Evolutionary conservation across 2,113 vertebrate species (phyloP).

Genomic region (Daphoenositta chrysoptera): DNA sequence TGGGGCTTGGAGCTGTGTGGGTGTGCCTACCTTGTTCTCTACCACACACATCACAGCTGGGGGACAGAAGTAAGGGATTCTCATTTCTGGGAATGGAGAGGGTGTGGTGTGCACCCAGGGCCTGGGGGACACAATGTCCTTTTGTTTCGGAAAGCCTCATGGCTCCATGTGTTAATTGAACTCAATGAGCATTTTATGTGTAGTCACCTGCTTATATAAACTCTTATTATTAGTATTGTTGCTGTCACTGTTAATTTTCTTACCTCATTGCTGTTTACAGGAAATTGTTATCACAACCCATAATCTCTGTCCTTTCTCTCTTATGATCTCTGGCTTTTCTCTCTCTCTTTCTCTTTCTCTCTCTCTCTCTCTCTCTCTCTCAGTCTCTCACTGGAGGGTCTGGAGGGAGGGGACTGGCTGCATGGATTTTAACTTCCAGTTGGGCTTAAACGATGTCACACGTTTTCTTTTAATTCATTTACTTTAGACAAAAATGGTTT

Average conservation of each 20-base stretch:
- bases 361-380: too few relatives aligned
- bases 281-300: not conserved
- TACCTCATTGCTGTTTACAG: not conserved
- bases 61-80: not conserved
- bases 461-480: not conserved
- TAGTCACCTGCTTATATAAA: not conserved
- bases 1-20: not conserved
- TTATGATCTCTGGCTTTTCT: too few relatives aligned
- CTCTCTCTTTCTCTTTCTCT: too few relatives aligned
- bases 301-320: not conserved
- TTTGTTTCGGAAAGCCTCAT: not conserved
- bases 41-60: fast-evolving
- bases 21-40: not conserved
- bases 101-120: fast-evolving
- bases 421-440: not conserved
- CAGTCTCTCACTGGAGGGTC: not conserved
- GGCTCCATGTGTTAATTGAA: not conserved
- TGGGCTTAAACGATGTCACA: not conserved
- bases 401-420: not conserved
- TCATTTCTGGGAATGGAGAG: not conserved
- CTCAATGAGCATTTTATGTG: not conserved
- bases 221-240: not conserved
- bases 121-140: not conserved
- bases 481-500: not conserved
- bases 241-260: not conserved